Evolutionary conservation across 2,113 vertebrate species (phyloP).

Genomic region (Naja naja): DNA sequence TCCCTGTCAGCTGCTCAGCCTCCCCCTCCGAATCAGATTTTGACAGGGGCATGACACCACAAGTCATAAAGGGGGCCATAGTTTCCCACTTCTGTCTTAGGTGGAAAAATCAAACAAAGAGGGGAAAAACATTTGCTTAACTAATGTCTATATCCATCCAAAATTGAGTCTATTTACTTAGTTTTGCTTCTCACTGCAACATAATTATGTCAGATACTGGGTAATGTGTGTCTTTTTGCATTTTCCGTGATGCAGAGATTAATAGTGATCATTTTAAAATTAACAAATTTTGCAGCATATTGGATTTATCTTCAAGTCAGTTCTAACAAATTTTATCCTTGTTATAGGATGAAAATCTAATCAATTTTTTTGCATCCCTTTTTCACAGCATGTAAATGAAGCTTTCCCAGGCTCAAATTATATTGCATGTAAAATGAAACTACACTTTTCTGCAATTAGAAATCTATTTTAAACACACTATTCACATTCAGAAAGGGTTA

Average conservation of each 20-base stretch:
- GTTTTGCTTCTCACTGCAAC: background rate
- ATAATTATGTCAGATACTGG: background rate
- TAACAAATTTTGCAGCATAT: background rate
- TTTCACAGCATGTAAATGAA: constrained; percentile 33
- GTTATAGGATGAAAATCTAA: background rate
- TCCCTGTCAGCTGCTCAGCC: too few species aligned
- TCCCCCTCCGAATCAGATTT: too few species aligned
- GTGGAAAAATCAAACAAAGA: background rate
- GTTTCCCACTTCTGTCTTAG: background rate
- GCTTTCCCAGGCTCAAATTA: constrained; percentile 18
- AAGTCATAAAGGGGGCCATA: background rate
- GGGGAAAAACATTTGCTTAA: background rate
- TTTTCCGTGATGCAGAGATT: background rate
- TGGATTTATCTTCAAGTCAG: background rate
- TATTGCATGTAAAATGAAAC: constrained; percentile 34
- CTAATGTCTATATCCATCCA: background rate
- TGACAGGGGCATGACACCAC: too few species aligned
- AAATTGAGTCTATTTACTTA: background rate
- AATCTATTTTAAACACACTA: constrained; percentile 43
- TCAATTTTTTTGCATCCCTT: background rate
- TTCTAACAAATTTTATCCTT: background rate
- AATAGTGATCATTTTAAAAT: background rate
- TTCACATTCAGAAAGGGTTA: constrained; percentile 52
- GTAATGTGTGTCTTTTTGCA: background rate
- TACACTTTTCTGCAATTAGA: constrained; percentile 42